A percentile compares a stretch with the other conserved stretches of the same genome.
phyloP scores from a whole-genome alignment of 2,113 vertebrate genomes.

The Neotoma lepida region DNA sequence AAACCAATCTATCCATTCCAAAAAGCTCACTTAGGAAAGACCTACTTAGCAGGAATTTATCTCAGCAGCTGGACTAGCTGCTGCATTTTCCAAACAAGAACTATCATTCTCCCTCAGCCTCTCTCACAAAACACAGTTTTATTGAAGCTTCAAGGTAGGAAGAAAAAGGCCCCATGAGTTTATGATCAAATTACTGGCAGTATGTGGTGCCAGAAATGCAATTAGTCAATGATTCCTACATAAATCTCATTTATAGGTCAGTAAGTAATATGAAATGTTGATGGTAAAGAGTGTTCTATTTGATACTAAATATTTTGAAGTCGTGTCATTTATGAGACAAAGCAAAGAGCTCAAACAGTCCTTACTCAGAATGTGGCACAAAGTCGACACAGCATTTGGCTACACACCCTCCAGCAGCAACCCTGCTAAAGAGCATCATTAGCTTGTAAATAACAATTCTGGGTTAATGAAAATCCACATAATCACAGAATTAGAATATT shows the following conservation, averaged over 20 bases:
- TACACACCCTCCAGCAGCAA: neutral
- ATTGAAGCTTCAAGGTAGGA: conserved; percentile 55
- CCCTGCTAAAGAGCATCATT: neutral
- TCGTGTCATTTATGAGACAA: conserved; percentile 57
- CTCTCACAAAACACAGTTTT: conserved; percentile 69
- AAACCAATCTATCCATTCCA: conserved; percentile 38
- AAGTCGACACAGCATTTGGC: neutral
- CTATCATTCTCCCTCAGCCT: conserved; percentile 45
- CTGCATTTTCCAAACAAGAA: conserved; percentile 53
- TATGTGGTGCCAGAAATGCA: conserved; percentile 63
- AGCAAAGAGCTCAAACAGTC: conserved; percentile 23
- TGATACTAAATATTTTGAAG: conserved; percentile 75
- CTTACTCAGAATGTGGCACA: neutral
- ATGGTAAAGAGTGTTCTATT: conserved; percentile 63
- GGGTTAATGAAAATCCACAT: neutral
- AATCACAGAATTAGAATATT: conserved; percentile 17
- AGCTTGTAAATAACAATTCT: neutral
- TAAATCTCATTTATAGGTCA: conserved; percentile 74
- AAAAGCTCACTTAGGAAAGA: conserved; percentile 14
- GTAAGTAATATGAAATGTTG: conserved; percentile 58
- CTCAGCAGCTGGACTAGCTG: conserved; percentile 56
- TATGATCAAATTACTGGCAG: conserved; percentile 70
- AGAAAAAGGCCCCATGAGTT: conserved; percentile 57
- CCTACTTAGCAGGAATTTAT: conserved; percentile 60
- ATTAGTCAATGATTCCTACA: conserved; percentile 67